A percentile compares a stretch with the other conserved stretches of the same genome.
Evolutionary conservation across 2,888 invertebrate species (phyloP).

Genomic region (Protula sp.): DNA sequence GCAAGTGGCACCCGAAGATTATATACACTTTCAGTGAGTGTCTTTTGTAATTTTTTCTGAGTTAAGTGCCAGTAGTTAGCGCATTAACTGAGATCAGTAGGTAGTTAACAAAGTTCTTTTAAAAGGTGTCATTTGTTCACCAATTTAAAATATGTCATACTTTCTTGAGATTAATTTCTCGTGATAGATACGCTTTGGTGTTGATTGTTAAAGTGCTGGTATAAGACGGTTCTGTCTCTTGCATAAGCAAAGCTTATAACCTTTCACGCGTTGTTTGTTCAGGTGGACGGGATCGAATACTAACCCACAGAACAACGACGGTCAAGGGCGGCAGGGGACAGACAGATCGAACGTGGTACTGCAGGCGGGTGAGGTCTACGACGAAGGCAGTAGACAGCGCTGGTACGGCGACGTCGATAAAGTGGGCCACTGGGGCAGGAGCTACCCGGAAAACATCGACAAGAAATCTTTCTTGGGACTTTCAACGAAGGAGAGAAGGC

Average conservation of each 20-base stretch:
- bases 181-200: too few relatives aligned
- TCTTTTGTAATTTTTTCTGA: too few relatives aligned
- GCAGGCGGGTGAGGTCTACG: constrained; percentile 32
- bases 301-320: constrained; percentile 49
- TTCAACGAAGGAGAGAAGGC: constrained; percentile 27
- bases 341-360: constrained; percentile 51
- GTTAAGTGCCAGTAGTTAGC: too few relatives aligned
- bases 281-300: constrained; percentile 54
- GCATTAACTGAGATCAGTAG: background rate
- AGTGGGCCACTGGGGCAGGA: constrained; percentile 46
- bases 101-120: background rate
- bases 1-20: constrained; percentile 33
- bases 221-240: too few relatives aligned
- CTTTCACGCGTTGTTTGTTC: background rate
- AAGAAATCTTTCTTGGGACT: constrained; percentile 40
- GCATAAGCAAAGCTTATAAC: too few relatives aligned
- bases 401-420: constrained; percentile 8
- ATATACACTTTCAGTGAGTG: constrained; percentile 50
- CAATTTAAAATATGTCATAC: too few relatives aligned
- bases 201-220: too few relatives aligned
- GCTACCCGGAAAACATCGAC: constrained; percentile 37
- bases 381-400: constrained; percentile 31
- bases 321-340: constrained; percentile 46
- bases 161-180: too few relatives aligned
- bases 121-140: background rate